Evolutionary conservation across 2,888 invertebrate genomes (phyloP).

Genomic region (Acrobasis suavella): DNA sequence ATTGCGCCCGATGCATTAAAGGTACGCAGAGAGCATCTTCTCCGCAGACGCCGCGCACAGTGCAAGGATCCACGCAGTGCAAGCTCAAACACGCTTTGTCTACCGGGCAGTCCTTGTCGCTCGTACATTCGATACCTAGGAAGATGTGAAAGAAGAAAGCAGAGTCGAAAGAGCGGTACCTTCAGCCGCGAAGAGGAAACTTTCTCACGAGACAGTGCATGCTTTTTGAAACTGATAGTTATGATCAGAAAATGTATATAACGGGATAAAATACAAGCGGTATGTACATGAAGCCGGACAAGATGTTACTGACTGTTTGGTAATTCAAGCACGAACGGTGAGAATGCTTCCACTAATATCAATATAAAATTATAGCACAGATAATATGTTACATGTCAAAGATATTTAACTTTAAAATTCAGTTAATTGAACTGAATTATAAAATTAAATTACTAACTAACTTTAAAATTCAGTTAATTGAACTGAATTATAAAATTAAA

Average conservation of each 20-base stretch:
- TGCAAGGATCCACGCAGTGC: constrained; percentile 95
- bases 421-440: neutral
- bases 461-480: constrained; percentile 1
- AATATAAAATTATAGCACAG: constrained; percentile 36
- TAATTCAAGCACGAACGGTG: constrained; percentile 82
- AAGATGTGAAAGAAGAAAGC: constrained; percentile 83
- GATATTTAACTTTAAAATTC: constrained; percentile 25
- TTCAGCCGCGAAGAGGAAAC: constrained; percentile 94
- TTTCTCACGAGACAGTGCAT: constrained; percentile 89
- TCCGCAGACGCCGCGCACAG: constrained; percentile 93
- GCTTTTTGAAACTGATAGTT: constrained; percentile 83
- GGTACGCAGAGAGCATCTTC: constrained; percentile 94
- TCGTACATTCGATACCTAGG: constrained; percentile 93
- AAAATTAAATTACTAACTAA: too few relatives aligned
- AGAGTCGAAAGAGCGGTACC: constrained; percentile 88
- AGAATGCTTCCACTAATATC: constrained; percentile 82
- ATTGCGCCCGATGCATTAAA: constrained; percentile 91
- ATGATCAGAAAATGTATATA: constrained; percentile 78
- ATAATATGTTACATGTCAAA: constrained; percentile 51
- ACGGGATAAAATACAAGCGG: constrained; percentile 84
- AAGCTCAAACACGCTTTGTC: constrained; percentile 95
- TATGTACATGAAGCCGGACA: constrained; percentile 84
- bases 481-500: constrained; percentile 3
- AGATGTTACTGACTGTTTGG: constrained; percentile 79
- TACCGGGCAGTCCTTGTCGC: constrained; percentile 94